A percentile compares a stretch with the other conserved stretches of the same genome.
phyloP scores from a whole-genome alignment of 1,140 invertebrate species.

The Drosophila mayri region DNA sequence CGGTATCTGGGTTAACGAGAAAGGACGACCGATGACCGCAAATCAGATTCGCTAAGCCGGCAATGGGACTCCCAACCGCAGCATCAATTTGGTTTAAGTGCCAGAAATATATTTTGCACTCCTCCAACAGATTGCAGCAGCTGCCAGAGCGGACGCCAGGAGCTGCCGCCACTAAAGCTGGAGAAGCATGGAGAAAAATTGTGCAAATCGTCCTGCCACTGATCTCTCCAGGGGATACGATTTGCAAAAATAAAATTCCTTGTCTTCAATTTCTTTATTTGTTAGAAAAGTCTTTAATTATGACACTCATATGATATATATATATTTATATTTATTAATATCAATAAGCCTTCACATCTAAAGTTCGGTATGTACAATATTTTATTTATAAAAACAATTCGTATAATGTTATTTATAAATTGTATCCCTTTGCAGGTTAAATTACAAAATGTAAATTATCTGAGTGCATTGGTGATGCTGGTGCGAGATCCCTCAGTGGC shows the following conservation, averaged over 20 bases:
- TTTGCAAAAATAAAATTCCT: not conserved
- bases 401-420: too few relatives aligned
- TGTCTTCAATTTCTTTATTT: not conserved
- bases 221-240: not conserved
- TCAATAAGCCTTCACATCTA: too few relatives aligned
- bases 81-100: constrained; percentile 50
- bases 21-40: constrained; percentile 57
- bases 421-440: not conserved
- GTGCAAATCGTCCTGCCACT: not conserved
- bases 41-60: constrained; percentile 77
- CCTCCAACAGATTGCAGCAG: constrained; percentile 74
- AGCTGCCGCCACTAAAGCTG: constrained; percentile 2
- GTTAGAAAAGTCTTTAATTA: too few relatives aligned
- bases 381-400: not conserved
- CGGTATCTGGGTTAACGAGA: constrained; percentile 69
- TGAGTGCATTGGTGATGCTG: constrained; percentile 7
- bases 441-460: not conserved
- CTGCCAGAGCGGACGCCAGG: constrained; percentile 43
- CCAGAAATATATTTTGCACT: constrained; percentile 33
- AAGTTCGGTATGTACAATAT: too few relatives aligned
- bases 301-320: too few relatives aligned
- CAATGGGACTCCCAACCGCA: constrained; percentile 63
- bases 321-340: too few relatives aligned
- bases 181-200: constrained; percentile 6
- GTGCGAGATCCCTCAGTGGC: constrained; percentile 8